Conservation (phyloP, 2,113 vertebrate genomes). For the Lamprotornis superbus region DNA sequence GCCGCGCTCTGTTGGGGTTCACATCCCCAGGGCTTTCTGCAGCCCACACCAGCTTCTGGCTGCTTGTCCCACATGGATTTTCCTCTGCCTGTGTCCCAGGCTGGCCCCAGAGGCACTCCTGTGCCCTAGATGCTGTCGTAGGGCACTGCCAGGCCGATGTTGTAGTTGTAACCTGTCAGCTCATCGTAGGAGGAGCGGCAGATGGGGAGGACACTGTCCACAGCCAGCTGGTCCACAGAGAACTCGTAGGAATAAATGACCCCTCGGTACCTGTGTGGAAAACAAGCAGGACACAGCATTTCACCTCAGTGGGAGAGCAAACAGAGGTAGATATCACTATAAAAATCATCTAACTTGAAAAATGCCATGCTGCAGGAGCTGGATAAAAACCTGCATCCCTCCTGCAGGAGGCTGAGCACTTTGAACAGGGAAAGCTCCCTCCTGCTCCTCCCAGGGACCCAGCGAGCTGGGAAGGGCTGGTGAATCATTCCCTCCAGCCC, state of each 20-base stretch:
- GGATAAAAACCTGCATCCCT: background rate
- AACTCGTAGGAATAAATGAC: constrained; percentile 90
- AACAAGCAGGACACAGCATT: background rate
- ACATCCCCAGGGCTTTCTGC: background rate
- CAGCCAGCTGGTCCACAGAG: constrained; percentile 77
- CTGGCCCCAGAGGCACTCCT: background rate
- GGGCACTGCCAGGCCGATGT: constrained; percentile 85
- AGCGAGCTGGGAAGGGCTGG: background rate
- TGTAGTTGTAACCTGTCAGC: constrained; percentile 82
- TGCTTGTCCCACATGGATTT: fast-evolving
- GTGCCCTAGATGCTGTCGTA: constrained; percentile 72
- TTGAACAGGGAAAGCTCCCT: background rate
- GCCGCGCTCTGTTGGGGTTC: background rate
- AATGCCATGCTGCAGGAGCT: fast-evolving
- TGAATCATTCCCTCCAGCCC: background rate
- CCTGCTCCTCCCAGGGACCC: background rate
- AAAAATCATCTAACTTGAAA: fast-evolving
- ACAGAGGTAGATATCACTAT: fast-evolving
- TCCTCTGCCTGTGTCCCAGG: background rate
- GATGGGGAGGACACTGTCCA: constrained; percentile 84
- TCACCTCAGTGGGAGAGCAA: background rate
- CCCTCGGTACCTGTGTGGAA: constrained; percentile 81
- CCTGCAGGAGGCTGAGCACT: background rate
- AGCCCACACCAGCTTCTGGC: background rate
- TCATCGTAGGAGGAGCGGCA: constrained; percentile 83